These are phyloP conservation scores for Premnoplex brunnescens DNA, from an alignment of 2,797 vertebrate genomes.

Conservation along the genomic window DNA sequence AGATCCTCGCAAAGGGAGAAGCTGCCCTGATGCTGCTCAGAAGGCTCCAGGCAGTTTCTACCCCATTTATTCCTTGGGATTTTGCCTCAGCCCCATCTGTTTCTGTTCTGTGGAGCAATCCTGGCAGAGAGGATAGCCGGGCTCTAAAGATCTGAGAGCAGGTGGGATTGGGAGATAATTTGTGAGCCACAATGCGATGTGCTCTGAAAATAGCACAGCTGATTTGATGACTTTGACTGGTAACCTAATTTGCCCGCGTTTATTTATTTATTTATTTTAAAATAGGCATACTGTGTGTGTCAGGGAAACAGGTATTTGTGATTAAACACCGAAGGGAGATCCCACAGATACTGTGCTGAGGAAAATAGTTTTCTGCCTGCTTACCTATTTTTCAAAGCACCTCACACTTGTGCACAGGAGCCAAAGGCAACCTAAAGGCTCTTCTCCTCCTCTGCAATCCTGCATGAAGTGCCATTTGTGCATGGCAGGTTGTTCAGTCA, in stretches of 20 bases:
- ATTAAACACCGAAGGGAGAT: not conserved
- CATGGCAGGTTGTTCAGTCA: no score
- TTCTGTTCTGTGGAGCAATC: slow-evolving; percentile 52
- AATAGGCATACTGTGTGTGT: not conserved
- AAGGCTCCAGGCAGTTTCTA: slow-evolving; percentile 60
- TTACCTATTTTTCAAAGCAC: not conserved
- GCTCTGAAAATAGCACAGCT: not conserved
- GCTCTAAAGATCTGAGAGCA: slow-evolving; percentile 50
- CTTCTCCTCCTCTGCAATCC: accelerated
- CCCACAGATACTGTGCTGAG: not conserved
- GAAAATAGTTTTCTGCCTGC: not conserved
- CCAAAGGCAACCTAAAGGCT: not conserved
- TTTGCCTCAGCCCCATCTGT: slow-evolving; percentile 73
- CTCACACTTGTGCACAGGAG: not conserved
- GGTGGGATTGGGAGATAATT: slow-evolving; percentile 62
- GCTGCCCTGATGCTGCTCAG: slow-evolving; percentile 26
- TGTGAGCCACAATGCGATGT: slow-evolving; percentile 5
- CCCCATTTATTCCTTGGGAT: slow-evolving; percentile 59
- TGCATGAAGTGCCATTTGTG: not conserved
- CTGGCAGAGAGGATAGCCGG: slow-evolving; percentile 35
- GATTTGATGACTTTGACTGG: not conserved
- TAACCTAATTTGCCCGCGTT: slow-evolving; percentile 9
- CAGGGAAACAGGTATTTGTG: not conserved
- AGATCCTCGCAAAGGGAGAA: not conserved
- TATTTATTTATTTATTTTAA: slow-evolving; percentile 12